Conservation (phyloP, 1,140 invertebrate species). For the Platyscapa corneri region DNA sequence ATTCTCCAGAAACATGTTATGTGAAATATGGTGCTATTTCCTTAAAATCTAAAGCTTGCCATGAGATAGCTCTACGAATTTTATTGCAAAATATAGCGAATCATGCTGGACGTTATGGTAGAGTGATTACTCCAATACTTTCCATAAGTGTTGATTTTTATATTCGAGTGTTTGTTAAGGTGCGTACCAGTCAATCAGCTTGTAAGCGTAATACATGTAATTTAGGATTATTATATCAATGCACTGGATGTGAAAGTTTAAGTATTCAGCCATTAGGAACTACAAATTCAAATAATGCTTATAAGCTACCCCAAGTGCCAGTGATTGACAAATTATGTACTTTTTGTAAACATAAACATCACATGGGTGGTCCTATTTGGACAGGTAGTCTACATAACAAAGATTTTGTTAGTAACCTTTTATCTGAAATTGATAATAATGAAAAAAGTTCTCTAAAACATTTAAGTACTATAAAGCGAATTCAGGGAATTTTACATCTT, state of each 20-base stretch:
- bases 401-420: slow-evolving; percentile 81
- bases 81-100: slow-evolving; percentile 91
- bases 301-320: slow-evolving; percentile 81
- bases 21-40: slow-evolving; percentile 96
- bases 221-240: slow-evolving; percentile 90
- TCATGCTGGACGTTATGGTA: slow-evolving; percentile 93
- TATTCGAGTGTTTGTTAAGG: slow-evolving; percentile 92
- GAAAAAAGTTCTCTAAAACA: slow-evolving; percentile 43
- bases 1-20: slow-evolving; percentile 94
- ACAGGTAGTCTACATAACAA: slow-evolving; percentile 87
- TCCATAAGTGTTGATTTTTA: slow-evolving; percentile 98
- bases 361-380: slow-evolving; percentile 96
- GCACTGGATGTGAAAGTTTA: slow-evolving; percentile 88
- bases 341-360: slow-evolving; percentile 84
- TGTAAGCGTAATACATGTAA: slow-evolving; percentile 92
- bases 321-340: slow-evolving; percentile 81
- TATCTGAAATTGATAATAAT: slow-evolving; percentile 67
- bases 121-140: slow-evolving; percentile 93
- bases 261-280: slow-evolving; percentile 85
- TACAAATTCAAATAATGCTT: slow-evolving; percentile 75
- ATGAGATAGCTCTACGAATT: slow-evolving; percentile 97
- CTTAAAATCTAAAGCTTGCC: slow-evolving; percentile 89
- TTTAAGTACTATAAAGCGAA: slow-evolving; percentile 83
- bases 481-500: slow-evolving; percentile 83
- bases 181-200: slow-evolving; percentile 85